Evolutionary conservation across 2,888 invertebrate species (phyloP).

Genomic region (Corythucha ciliata): DNA sequence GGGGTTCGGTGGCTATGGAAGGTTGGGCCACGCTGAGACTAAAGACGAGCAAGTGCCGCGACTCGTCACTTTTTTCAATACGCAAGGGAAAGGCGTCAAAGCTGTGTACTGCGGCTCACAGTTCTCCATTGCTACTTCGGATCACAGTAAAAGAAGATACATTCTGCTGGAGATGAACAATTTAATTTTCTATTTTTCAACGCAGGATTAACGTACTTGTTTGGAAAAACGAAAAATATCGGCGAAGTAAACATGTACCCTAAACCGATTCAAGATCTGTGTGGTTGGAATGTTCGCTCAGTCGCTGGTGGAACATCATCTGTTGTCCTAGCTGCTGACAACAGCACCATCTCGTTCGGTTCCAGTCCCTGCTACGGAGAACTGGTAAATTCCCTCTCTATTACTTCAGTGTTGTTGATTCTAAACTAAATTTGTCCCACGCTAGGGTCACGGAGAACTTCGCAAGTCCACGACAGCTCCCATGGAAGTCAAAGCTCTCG

Average conservation of each 20-base stretch:
- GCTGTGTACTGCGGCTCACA: slow-evolving; percentile 76
- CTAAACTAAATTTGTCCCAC: neutral
- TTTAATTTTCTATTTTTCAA: too few relatives aligned
- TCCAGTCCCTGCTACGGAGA: slow-evolving; percentile 91
- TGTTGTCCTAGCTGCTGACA: slow-evolving; percentile 79
- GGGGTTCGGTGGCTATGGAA: slow-evolving; percentile 80
- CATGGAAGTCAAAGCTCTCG: slow-evolving; percentile 62
- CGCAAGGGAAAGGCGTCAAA: slow-evolving; percentile 71
- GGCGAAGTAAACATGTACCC: slow-evolving; percentile 97
- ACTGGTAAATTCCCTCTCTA: slow-evolving; percentile 49
- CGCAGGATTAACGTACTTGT: slow-evolving; percentile 63
- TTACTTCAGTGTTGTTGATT: neutral
- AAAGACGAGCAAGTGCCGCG: slow-evolving; percentile 82
- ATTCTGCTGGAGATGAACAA: neutral
- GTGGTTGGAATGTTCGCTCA: slow-evolving; percentile 82
- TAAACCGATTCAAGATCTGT: slow-evolving; percentile 86
- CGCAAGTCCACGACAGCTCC: slow-evolving; percentile 79
- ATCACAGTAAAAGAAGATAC: slow-evolving; percentile 47
- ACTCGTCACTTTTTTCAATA: slow-evolving; percentile 81
- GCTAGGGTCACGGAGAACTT: slow-evolving; percentile 76
- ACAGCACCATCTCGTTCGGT: slow-evolving; percentile 85
- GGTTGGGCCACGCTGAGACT: slow-evolving; percentile 85
- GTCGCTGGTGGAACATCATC: slow-evolving; percentile 77
- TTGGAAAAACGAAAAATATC: slow-evolving; percentile 84
- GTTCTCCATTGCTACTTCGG: slow-evolving; percentile 76